Percentiles rank a stretch among this genome's conserved stretches.
phyloP scores from a whole-genome alignment of 2,797 vertebrate species.

The Melopsittacus undulatus region DNA sequence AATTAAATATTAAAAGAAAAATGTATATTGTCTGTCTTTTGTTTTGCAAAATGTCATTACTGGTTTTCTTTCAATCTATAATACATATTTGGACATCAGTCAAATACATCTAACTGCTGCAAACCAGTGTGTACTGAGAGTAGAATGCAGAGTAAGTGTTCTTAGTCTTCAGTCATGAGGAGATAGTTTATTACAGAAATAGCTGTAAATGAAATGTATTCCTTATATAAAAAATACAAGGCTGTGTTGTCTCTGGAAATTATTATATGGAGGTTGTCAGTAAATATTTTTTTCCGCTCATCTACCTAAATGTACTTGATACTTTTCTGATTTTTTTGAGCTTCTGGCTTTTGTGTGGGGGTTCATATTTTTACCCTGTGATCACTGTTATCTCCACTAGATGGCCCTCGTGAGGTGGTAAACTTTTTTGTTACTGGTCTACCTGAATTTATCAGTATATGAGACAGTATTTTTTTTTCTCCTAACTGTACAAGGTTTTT shows the following conservation, averaged over 20 bases:
- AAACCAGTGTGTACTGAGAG: neutral
- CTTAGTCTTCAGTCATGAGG: neutral
- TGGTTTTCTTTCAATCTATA: neutral
- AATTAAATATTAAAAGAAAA: constrained; percentile 36
- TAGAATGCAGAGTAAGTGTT: neutral
- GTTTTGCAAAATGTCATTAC: neutral
- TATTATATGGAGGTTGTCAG: neutral
- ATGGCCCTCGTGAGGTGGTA: constrained; percentile 42
- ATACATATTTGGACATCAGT: neutral
- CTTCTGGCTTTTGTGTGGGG: neutral
- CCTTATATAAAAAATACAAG: neutral
- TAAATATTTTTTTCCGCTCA: neutral
- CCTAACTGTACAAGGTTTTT: neutral
- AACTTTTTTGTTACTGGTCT: neutral
- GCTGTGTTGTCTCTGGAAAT: neutral
- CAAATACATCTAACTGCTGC: neutral
- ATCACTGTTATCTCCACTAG: constrained; percentile 59
- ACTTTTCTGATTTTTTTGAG: neutral
- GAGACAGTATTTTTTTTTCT: neutral
- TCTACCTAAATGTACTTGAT: fast-evolving
- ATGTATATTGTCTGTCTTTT: neutral
- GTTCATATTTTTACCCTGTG: neutral
- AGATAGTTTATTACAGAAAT: neutral
- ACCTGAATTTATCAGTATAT: neutral
- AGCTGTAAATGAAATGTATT: neutral